Conservation (phyloP, 2,888 invertebrate genomes). For the Drosophila bunnanda region DNA sequence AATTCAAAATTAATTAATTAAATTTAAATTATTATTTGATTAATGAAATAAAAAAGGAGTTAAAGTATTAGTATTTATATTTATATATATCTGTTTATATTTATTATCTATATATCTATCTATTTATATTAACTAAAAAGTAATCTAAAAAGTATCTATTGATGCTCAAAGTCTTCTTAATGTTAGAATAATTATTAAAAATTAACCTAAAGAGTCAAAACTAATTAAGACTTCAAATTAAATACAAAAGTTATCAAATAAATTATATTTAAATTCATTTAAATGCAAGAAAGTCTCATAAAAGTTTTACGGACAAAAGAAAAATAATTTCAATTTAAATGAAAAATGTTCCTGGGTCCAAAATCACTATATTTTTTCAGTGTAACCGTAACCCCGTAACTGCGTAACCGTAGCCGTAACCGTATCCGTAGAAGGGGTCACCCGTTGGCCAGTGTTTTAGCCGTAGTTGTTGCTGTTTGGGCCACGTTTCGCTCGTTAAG, state of each 20-base stretch:
- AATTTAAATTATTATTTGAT: background rate
- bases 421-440: slow-evolving; percentile 46
- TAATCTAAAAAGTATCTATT: background rate
- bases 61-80: too few species aligned
- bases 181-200: background rate
- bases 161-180: background rate
- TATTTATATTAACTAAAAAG: too few species aligned
- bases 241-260: background rate
- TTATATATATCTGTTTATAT: too few species aligned
- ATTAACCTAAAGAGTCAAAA: background rate
- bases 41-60: background rate
- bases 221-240: background rate
- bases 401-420: slow-evolving; percentile 35
- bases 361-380: background rate
- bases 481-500: slow-evolving; percentile 20
- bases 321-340: too few species aligned
- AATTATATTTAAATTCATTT: background rate
- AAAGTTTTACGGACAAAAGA: too few species aligned
- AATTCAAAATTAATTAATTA: background rate
- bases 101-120: too few species aligned
- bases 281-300: too few species aligned
- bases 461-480: slow-evolving; percentile 21
- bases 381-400: slow-evolving; percentile 29
- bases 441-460: slow-evolving; percentile 42
- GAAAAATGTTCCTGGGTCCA: too few species aligned